Conservation (phyloP, 1,140 invertebrate genomes). For the Heliothis subflexa region DNA sequence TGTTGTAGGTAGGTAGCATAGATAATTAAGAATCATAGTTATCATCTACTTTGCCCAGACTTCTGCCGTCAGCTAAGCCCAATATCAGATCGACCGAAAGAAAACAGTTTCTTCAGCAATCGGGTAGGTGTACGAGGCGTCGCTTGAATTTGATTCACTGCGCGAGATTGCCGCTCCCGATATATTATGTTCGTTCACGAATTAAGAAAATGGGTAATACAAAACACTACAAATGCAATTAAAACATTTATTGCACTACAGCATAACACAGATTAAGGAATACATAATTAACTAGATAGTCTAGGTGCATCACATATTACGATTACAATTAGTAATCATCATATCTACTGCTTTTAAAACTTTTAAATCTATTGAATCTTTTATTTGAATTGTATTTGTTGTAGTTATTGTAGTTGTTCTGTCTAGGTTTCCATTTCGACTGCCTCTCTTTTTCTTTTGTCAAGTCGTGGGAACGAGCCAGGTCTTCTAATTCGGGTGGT, state of each 20-base stretch:
- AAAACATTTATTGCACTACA: conserved; percentile 26
- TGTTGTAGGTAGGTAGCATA: too few species aligned
- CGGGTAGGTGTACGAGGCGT: too few species aligned
- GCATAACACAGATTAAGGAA: conserved; percentile 9
- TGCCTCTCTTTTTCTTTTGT: conserved; percentile 58
- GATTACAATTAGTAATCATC: conserved; percentile 15
- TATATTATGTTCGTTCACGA: too few species aligned
- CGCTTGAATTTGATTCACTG: too few species aligned
- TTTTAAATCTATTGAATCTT: conserved; percentile 15
- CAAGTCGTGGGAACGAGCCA: conserved; percentile 56
- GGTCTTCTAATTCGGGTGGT: conserved; percentile 63
- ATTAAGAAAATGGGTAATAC: background rate
- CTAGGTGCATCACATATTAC: background rate
- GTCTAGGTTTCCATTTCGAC: conserved; percentile 54
- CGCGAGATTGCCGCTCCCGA: too few species aligned
- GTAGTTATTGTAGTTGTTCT: conserved; percentile 43
- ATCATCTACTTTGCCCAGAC: too few species aligned
- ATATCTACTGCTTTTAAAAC: conserved; percentile 6
- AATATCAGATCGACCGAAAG: too few species aligned
- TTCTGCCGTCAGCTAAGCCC: too few species aligned
- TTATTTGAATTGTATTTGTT: background rate
- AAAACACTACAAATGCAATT: background rate
- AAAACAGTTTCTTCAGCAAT: too few species aligned
- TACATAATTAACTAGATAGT: background rate
- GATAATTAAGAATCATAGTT: too few species aligned